These are phyloP conservation scores for Catharus ustulatus DNA, from an alignment of 2,797 vertebrate species.

Conservation along the genomic window DNA sequence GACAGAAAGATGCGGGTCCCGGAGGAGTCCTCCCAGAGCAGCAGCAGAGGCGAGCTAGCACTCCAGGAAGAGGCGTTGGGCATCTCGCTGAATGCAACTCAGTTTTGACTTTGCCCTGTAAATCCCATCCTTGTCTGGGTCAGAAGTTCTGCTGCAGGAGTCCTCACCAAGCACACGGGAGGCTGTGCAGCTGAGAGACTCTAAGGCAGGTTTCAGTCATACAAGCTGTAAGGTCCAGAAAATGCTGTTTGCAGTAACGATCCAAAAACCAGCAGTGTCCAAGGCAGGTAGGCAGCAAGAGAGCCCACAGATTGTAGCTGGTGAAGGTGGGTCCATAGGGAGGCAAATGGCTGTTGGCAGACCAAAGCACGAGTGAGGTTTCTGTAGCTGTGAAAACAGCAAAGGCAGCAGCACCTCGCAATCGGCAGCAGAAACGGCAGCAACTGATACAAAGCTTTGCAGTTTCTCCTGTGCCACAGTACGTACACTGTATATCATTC, in stretches of 20 bases:
- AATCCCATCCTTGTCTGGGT: constrained; percentile 56
- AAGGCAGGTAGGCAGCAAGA: background rate
- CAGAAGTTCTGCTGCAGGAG: constrained; percentile 9
- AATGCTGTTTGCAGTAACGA: background rate
- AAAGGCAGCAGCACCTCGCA: constrained; percentile 64
- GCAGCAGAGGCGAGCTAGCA: constrained; percentile 74
- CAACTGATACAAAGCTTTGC: constrained; percentile 70
- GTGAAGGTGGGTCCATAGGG: constrained; percentile 17
- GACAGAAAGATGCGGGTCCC: constrained; percentile 80
- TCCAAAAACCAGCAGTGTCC: constrained; percentile 1
- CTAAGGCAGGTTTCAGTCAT: background rate
- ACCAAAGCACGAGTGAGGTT: background rate
- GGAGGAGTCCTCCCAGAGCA: constrained; percentile 77
- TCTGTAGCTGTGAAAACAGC: constrained; percentile 32
- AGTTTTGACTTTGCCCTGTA: constrained; percentile 44
- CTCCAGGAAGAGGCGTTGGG: constrained; percentile 78
- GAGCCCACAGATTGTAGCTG: background rate
- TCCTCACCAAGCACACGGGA: background rate
- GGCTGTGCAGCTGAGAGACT: background rate
- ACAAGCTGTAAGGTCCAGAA: background rate
- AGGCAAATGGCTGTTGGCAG: background rate
- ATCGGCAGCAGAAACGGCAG: constrained; percentile 45
- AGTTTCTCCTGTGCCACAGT: constrained; percentile 69
- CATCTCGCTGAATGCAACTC: constrained; percentile 72
- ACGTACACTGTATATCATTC: constrained; percentile 69